Base-by-base conservation (phyloP, 2,113 vertebrate species). In the Dicentrarchus labrax region DNA sequence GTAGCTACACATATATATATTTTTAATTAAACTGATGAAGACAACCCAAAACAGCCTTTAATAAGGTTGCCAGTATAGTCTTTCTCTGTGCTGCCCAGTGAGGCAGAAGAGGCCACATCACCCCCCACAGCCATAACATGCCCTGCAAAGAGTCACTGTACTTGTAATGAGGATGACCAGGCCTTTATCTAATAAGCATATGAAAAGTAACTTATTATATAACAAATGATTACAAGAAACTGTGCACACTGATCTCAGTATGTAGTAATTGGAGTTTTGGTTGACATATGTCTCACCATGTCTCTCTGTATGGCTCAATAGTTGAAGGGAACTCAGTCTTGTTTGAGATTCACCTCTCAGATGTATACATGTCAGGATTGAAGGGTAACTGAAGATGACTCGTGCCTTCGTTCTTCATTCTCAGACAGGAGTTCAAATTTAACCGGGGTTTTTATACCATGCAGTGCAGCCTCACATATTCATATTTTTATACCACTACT, bases 401-500 rank as follows among this genome's bases (percentile, higher is more conserved):
- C 64, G 64, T 5, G 5, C 59, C 39, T 54, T 53, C 64, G 8
- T 38, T 16, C 57, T 50, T n/a, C 38, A 10, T 43, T 2, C 70
- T 72, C 48, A 72, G 76, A 67, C 41, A 53, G 66, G 48, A 80
- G 64, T 82, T 84, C 64, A 83, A 75, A 84, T 88, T 84, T 85
- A 89, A 76, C 81, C 83, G 5, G 50, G 62, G 73, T 45, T 87
- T 90, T 79, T 77, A 75, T 57, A 39, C 57, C 38, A 43, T 36
- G 53, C 66, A 19, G 12, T 36, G 53, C 69, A 81, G 76, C 72
- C 39, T 60, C 75, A 61, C 61, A 77, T 36, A 72, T 82, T 86
- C 54, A 78, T 89, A 85, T 86, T 88, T 88, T 65, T 84, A 69
- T 70, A 86, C 77, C 67, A 56, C 43, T 8, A 67, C 92, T 78